These are phyloP conservation scores for Neoaliturus tenellus DNA, from an alignment of 2,888 invertebrate species.

Conservation along the genomic window DNA sequence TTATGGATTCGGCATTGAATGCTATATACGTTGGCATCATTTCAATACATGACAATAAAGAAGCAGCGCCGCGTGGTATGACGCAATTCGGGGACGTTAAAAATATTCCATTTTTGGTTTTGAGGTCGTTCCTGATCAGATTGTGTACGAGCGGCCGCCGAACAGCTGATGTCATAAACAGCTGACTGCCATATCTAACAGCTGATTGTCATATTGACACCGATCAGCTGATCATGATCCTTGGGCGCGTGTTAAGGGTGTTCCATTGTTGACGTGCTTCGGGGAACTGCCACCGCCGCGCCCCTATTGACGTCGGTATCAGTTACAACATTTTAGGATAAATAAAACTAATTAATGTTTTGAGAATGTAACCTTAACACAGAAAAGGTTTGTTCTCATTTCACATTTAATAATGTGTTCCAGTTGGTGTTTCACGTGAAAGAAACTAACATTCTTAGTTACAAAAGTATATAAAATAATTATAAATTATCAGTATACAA, in stretches of 20 bases:
- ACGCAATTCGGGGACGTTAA: background rate
- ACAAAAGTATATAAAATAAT: too few species aligned
- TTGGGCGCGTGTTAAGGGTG: background rate
- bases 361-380: background rate
- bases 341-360: background rate
- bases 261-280: background rate
- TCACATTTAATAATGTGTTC: too few species aligned
- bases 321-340: background rate
- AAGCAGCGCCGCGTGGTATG: background rate
- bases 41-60: slow-evolving; percentile 14
- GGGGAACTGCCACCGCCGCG: background rate
- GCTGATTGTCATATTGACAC: slow-evolving; percentile 16
- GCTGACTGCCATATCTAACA: slow-evolving; percentile 17
- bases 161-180: slow-evolving; percentile 4
- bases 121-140: background rate
- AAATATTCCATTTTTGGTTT: slow-evolving; percentile 11
- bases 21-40: background rate
- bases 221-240: slow-evolving; percentile 13
- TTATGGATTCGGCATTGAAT: background rate
- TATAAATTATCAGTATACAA: too few species aligned
- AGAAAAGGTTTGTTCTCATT: too few species aligned
- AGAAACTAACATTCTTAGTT: too few species aligned
- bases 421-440: too few species aligned
- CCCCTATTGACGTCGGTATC: too few species aligned
- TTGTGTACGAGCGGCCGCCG: background rate